These are phyloP conservation scores for Lysiphlebus fabarum DNA, from an alignment of 1,140 invertebrate genomes.

Conservation along the genomic window DNA sequence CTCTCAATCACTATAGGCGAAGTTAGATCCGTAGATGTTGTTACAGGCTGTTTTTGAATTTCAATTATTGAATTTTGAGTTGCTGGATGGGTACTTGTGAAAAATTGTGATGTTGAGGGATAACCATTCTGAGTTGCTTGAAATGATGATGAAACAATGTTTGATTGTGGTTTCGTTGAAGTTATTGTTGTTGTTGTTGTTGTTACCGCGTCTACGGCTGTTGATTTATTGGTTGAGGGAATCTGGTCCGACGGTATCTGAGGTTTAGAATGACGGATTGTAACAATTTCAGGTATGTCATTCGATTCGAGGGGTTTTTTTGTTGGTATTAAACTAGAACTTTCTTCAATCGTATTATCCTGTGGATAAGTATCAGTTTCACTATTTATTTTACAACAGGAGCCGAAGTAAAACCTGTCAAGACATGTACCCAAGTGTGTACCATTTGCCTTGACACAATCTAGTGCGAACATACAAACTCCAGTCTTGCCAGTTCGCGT, in stretches of 20 bases:
- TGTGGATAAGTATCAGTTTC: slow-evolving; percentile 51
- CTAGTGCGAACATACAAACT: slow-evolving; percentile 91
- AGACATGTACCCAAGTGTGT: slow-evolving; percentile 88
- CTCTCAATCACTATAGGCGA: slow-evolving; percentile 29
- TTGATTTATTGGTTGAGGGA: slow-evolving; percentile 19
- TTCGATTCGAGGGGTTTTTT: slow-evolving; percentile 45
- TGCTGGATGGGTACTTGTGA: too few species aligned
- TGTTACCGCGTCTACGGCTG: slow-evolving; percentile 1
- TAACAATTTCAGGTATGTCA: slow-evolving; percentile 47
- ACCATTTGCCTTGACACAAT: slow-evolving; percentile 86
- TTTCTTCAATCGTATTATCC: slow-evolving; percentile 50
- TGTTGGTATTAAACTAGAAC: slow-evolving; percentile 38
- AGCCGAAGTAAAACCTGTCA: slow-evolving; percentile 88
- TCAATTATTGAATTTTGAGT: too few species aligned
- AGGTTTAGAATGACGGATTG: slow-evolving; percentile 39
- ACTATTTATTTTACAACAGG: slow-evolving; percentile 73
- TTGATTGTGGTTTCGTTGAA: slow-evolving; percentile 37
- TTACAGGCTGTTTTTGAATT: slow-evolving; percentile 6
- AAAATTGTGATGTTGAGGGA: not conserved
- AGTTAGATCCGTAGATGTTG: slow-evolving; percentile 22
- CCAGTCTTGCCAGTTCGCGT: slow-evolving; percentile 75
- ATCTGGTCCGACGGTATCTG: slow-evolving; percentile 30
- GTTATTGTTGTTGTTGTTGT: slow-evolving; percentile 9
- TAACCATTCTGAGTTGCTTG: slow-evolving; percentile 41
- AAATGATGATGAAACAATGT: slow-evolving; percentile 42